Evolutionary conservation across 2,113 vertebrate genomes (phyloP).

Genomic region (Nyctereutes procyonoides): DNA sequence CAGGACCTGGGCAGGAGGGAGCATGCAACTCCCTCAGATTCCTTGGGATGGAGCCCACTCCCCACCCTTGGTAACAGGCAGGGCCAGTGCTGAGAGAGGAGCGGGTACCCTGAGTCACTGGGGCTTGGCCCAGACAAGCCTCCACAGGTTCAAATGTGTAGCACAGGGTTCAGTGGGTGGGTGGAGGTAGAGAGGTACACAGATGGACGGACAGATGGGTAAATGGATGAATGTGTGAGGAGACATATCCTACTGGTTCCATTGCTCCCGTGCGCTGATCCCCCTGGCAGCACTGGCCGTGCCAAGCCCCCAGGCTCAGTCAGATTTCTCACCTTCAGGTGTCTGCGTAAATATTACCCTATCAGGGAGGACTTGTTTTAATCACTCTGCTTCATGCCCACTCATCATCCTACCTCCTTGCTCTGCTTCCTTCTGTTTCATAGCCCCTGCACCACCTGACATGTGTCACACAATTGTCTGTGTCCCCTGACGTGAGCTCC

Average conservation of each 20-base stretch:
- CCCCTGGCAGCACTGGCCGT: neutral
- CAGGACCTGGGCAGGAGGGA: neutral
- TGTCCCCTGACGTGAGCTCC: neutral
- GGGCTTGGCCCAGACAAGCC: constrained; percentile 42
- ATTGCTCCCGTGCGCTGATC: neutral
- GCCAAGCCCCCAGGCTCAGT: neutral
- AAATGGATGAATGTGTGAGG: neutral
- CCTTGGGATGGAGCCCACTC: neutral
- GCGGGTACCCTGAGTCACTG: constrained; percentile 48
- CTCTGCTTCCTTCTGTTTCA: neutral
- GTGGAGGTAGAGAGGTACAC: neutral
- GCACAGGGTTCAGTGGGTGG: neutral
- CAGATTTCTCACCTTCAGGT: neutral
- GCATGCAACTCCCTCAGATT: neutral
- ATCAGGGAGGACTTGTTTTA: neutral
- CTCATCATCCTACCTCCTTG: neutral
- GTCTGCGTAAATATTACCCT: neutral
- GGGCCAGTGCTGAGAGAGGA: neutral
- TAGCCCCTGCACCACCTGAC: neutral
- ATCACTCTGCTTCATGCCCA: neutral
- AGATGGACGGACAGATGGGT: neutral
- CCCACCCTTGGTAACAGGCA: neutral
- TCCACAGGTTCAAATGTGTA: neutral
- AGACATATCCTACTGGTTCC: neutral
- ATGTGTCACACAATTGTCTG: neutral